phyloP scores from a whole-genome alignment of 1,140 invertebrate genomes.

The Drosophila bifasciata region DNA sequence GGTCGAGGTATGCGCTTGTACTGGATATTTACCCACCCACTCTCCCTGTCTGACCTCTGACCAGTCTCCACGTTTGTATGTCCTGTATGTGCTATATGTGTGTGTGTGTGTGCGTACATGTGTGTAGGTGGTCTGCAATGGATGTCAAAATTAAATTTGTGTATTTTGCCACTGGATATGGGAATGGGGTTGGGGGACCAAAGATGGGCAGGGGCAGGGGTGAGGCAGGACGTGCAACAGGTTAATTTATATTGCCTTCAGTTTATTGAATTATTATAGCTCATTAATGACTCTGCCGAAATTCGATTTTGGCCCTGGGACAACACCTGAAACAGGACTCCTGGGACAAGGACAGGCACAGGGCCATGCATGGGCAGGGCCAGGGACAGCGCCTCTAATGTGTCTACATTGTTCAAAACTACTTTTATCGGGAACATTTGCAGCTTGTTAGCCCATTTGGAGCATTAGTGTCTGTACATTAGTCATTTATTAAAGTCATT shows the following conservation, averaged over 20 bases:
- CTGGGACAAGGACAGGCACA: constrained; percentile 4
- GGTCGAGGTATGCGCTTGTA: constrained; percentile 16
- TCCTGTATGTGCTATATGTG: constrained; percentile 17
- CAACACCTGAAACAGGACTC: constrained; percentile 15
- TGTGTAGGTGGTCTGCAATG: constrained; percentile 53
- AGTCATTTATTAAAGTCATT: constrained; percentile 40
- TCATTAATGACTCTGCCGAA: constrained; percentile 68
- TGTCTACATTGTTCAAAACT: constrained; percentile 16
- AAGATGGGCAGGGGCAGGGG: neutral
- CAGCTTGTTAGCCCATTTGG: constrained; percentile 63
- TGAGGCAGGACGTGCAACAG: constrained; percentile 39
- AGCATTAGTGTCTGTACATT: constrained; percentile 50
- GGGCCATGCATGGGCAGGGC: too few species aligned
- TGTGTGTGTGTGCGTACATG: constrained; percentile 4
- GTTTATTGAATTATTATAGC: constrained; percentile 79
- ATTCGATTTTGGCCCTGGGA: constrained; percentile 50
- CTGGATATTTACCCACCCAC: constrained; percentile 42
- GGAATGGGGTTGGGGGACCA: neutral
- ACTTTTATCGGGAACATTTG: constrained; percentile 52
- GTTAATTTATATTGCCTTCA: constrained; percentile 80
- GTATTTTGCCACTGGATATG: constrained; percentile 28
- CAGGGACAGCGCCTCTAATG: constrained; percentile 23
- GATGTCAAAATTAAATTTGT: constrained; percentile 73
- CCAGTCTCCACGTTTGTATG: too few species aligned
- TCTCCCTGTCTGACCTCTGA: neutral